Percentiles rank a stretch among this genome's conserved stretches.
Conservation (phyloP, 2,113 vertebrate genomes). For the Meles meles region DNA sequence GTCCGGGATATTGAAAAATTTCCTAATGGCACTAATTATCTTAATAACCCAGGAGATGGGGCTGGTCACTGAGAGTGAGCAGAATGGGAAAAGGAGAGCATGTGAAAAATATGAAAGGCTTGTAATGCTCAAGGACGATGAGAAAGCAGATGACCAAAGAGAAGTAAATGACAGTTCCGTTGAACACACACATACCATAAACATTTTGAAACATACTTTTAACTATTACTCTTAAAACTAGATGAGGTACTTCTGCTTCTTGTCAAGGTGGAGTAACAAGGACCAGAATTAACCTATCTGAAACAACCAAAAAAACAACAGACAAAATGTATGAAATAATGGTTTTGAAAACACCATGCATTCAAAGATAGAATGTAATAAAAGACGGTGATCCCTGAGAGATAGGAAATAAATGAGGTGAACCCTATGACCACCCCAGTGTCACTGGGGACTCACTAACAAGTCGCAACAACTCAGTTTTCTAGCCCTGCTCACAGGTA, state of each 20-base stretch:
- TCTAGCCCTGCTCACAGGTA: not conserved
- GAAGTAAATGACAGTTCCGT: not conserved
- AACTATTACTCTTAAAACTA: not conserved
- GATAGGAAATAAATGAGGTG: not conserved
- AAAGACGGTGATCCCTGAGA: not conserved
- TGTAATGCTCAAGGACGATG: not conserved
- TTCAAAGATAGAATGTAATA: not conserved
- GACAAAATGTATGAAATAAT: not conserved
- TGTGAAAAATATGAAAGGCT: not conserved
- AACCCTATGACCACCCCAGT: not conserved
- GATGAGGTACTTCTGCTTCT: not conserved
- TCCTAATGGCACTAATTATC: not conserved
- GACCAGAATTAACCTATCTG: not conserved
- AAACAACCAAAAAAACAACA: not conserved
- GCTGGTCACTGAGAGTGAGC: not conserved
- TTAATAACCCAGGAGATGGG: not conserved
- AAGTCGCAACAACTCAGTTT: not conserved
- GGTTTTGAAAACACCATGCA: not conserved
- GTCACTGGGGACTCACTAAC: not conserved
- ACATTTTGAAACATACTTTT: not conserved
- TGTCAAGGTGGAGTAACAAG: not conserved
- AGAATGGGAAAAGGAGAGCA: not conserved
- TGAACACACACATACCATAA: not conserved
- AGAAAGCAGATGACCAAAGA: not conserved
- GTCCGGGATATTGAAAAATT: not conserved